Evolutionary conservation across 2,888 invertebrate species (phyloP).

Genomic region (Amiota minor): DNA sequence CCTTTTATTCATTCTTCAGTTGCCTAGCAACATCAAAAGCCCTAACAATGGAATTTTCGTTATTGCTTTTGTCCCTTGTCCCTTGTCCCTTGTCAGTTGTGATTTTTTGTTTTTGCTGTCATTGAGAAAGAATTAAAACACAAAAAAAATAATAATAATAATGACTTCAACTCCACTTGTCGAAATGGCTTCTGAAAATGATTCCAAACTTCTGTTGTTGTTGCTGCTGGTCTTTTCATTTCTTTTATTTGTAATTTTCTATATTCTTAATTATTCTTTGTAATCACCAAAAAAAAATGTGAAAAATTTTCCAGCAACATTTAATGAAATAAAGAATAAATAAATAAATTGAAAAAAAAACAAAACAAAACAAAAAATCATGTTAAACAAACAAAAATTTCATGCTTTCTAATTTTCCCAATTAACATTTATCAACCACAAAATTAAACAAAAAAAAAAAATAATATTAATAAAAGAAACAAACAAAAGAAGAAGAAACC

Average conservation of each 20-base stretch:
- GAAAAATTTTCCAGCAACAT: no score
- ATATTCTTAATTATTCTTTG: no score
- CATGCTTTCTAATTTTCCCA: slow-evolving; percentile 31
- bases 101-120: slow-evolving; percentile 18
- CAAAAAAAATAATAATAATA: no score
- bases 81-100: not conserved
- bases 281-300: not conserved
- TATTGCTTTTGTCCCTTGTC: not conserved
- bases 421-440: not conserved
- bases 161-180: no score
- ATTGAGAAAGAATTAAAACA: not conserved
- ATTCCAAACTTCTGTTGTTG: no score
- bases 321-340: not conserved
- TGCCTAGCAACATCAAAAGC: no score
- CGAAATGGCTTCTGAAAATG: no score
- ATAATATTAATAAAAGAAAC: slow-evolving; percentile 38
- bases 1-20: no score
- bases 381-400: slow-evolving; percentile 21
- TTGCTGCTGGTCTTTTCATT: no score
- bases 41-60: not conserved
- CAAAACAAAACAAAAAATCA: not conserved
- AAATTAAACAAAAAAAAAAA: slow-evolving; percentile 12
- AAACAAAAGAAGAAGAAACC: slow-evolving; percentile 19
- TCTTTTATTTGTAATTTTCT: no score
- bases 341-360: not conserved